A percentile compares a stretch with the other conserved stretches of the same genome.
Evolutionary conservation across 2,113 vertebrate species (phyloP).

Genomic region (Camelus bactrianus): DNA sequence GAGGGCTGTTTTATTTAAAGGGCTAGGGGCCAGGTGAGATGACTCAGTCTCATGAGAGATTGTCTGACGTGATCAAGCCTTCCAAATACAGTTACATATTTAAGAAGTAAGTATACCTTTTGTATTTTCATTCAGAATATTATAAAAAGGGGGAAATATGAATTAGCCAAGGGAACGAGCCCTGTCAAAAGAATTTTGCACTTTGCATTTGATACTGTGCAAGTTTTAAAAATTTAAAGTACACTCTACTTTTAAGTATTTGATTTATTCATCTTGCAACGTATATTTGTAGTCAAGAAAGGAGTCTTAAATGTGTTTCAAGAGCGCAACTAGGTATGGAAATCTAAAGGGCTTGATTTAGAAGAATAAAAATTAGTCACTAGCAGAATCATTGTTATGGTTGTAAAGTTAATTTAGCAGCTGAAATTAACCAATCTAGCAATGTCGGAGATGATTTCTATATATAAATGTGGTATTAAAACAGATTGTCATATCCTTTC

Average conservation of each 20-base stretch:
- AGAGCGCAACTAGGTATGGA: constrained; percentile 28
- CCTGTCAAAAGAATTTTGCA: background rate
- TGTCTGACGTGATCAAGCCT: background rate
- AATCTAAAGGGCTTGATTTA: constrained; percentile 59
- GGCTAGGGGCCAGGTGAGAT: background rate
- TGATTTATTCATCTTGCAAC: constrained; percentile 45
- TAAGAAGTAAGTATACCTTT: background rate
- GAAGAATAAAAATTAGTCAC: constrained; percentile 68
- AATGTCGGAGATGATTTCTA: constrained; percentile 62
- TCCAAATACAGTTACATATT: background rate
- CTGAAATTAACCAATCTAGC: constrained; percentile 74
- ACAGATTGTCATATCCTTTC: constrained; percentile 59
- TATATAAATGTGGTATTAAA: constrained; percentile 76
- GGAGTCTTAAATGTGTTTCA: background rate
- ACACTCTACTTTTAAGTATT: background rate
- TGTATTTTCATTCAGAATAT: background rate
- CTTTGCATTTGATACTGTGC: background rate
- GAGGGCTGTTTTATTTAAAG: background rate
- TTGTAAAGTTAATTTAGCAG: constrained; percentile 71
- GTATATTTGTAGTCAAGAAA: constrained; percentile 2
- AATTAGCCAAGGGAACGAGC: background rate
- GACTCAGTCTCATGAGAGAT: background rate
- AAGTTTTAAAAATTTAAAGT: background rate
- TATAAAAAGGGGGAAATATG: background rate
- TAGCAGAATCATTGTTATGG: constrained; percentile 54